A percentile compares a stretch with the other conserved stretches of the same genome.
Conservation (phyloP, 2,797 vertebrate species). For the Crenuchus spilurus region DNA sequence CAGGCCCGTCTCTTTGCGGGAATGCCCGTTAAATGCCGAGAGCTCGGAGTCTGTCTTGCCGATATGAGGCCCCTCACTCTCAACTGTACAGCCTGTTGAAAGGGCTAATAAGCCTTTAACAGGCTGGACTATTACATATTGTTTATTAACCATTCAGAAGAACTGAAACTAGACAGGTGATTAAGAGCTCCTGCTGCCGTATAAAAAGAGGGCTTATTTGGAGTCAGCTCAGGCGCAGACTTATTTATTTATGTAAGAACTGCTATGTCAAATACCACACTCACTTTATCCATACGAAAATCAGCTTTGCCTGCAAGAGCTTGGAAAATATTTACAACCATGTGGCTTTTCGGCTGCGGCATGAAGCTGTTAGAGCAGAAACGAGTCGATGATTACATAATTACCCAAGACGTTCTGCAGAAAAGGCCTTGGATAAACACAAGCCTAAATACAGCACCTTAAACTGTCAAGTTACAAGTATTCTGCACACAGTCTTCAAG, state of each 20-base stretch:
- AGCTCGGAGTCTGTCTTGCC: slow-evolving; percentile 3
- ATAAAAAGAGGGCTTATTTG: slow-evolving; percentile 41
- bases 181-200: slow-evolving; percentile 18
- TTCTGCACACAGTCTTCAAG: slow-evolving; percentile 8
- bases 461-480: not conserved
- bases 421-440: slow-evolving; percentile 11
- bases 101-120: slow-evolving; percentile 33
- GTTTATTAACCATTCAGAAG: slow-evolving; percentile 29
- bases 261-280: slow-evolving; percentile 32
- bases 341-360: slow-evolving; percentile 25
- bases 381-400: slow-evolving; percentile 26
- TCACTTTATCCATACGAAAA: slow-evolving; percentile 36
- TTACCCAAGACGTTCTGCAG: slow-evolving; percentile 23
- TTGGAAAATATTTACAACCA: slow-evolving; percentile 47
- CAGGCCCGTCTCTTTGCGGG: slow-evolving; percentile 31
- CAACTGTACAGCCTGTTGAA: slow-evolving; percentile 10
- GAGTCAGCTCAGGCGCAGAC: slow-evolving; percentile 24
- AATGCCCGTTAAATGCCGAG: slow-evolving; percentile 36
- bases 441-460: not conserved
- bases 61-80: not conserved
- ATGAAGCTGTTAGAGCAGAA: slow-evolving; percentile 21
- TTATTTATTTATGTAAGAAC: slow-evolving; percentile 44
- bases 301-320: slow-evolving; percentile 42
- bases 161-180: slow-evolving; percentile 14
- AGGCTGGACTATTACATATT: slow-evolving; percentile 14